Evolutionary conservation across 2,113 vertebrate genomes (phyloP).

Genomic region (Callaeas wilsoni): DNA sequence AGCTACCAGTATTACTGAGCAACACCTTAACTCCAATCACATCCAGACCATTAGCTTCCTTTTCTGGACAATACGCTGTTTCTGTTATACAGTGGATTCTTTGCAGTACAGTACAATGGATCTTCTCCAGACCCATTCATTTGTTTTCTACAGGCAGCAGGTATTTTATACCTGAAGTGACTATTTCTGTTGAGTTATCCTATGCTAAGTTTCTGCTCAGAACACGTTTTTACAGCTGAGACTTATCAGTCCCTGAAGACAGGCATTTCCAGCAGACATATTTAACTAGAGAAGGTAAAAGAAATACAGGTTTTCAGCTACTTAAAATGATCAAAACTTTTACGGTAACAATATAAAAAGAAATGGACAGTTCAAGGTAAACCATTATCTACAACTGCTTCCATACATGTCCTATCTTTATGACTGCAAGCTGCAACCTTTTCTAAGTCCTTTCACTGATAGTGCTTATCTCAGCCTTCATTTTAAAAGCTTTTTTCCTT

Average conservation of each 20-base stretch:
- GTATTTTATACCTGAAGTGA: neutral
- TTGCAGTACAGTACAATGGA: neutral
- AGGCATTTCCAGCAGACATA: neutral
- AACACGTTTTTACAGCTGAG: neutral
- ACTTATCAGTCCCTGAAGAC: neutral
- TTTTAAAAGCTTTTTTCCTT: neutral
- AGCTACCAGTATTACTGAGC: neutral
- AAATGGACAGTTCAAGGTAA: conserved; percentile 27
- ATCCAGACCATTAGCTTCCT: neutral
- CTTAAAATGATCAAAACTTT: neutral
- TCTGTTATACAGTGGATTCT: neutral
- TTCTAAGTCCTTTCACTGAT: conserved; percentile 4
- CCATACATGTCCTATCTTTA: neutral
- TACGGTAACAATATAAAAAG: neutral
- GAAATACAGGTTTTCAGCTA: neutral
- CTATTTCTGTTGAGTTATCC: neutral
- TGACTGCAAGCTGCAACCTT: neutral
- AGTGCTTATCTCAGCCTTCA: conserved; percentile 20
- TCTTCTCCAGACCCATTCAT: neutral
- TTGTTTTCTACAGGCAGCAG: neutral
- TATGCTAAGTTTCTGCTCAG: neutral
- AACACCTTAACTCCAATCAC: neutral
- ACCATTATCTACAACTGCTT: neutral
- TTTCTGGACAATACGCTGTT: neutral
- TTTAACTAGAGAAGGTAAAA: neutral